These are phyloP conservation scores for Oscarella lobularis DNA, from an alignment of 37 sponge, comb jelly and placozoan genomes.

Conservation along the genomic window DNA sequence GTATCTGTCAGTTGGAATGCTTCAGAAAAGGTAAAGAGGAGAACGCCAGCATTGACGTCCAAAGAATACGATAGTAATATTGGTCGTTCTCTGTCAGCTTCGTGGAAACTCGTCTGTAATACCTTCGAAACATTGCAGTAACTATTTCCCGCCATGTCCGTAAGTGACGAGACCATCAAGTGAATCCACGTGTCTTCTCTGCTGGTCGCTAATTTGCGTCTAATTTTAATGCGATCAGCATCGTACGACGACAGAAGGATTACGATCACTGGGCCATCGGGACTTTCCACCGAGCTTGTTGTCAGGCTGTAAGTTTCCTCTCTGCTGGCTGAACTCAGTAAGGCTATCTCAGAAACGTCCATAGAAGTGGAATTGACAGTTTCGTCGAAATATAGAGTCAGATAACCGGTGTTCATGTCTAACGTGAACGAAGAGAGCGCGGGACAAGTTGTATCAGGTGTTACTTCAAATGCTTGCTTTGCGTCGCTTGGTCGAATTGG, in stretches of 20 bases:
- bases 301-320: neutral
- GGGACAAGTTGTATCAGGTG: slow-evolving; percentile 26
- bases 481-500: slow-evolving; percentile 19
- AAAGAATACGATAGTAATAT: neutral
- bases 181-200: slow-evolving; percentile 1
- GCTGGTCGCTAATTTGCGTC: neutral
- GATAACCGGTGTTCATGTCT: slow-evolving; percentile 13
- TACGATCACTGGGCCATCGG: slow-evolving; percentile 2
- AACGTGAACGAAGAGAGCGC: neutral
- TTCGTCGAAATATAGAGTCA: slow-evolving; percentile 65
- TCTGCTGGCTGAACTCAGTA: slow-evolving; percentile 1
- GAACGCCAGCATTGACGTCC: slow-evolving; percentile 5
- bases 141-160: slow-evolving; percentile 13
- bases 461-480: slow-evolving; percentile 30
- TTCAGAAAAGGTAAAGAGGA: slow-evolving; percentile 15
- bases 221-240: slow-evolving; percentile 15
- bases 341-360: slow-evolving; percentile 26
- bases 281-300: neutral
- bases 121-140: slow-evolving; percentile 1
- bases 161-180: neutral
- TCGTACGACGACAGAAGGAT: neutral
- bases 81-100: slow-evolving; percentile 1
- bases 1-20: neutral
- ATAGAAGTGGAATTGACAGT: slow-evolving; percentile 63
- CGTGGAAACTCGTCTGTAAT: neutral